Conservation (phyloP, 1,140 invertebrate species). For the Druon quercuslanigerum region DNA sequence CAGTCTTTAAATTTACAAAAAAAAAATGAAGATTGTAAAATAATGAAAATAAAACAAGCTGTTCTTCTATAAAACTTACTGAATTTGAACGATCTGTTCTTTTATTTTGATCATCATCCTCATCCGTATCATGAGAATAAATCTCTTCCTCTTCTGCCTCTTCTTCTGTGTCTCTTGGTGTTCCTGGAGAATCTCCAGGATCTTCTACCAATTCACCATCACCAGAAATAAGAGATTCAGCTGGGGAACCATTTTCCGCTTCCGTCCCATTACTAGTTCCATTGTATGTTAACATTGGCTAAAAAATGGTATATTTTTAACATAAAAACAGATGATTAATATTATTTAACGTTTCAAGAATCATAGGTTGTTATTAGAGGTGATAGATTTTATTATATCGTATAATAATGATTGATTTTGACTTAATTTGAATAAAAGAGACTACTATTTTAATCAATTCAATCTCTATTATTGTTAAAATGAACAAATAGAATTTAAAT, state of each 20-base stretch:
- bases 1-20: too few relatives aligned
- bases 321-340: too few relatives aligned
- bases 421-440: too few relatives aligned
- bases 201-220: constrained; percentile 66
- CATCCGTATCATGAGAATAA: constrained; percentile 71
- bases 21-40: too few relatives aligned
- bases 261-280: constrained; percentile 50
- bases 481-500: too few relatives aligned
- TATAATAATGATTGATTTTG: too few relatives aligned
- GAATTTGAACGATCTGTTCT: constrained; percentile 52
- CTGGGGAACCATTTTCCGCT: constrained; percentile 64
- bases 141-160: constrained; percentile 71
- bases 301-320: not conserved
- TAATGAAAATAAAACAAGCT: not conserved
- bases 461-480: too few relatives aligned
- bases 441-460: too few relatives aligned
- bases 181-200: constrained; percentile 64
- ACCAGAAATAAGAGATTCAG: constrained; percentile 62
- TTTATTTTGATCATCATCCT: constrained; percentile 65
- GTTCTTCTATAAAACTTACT: constrained; percentile 36
- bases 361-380: too few relatives aligned
- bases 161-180: constrained; percentile 65
- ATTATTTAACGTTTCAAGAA: too few relatives aligned
- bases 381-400: too few relatives aligned
- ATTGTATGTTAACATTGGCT: constrained; percentile 68